phyloP scores from a whole-genome alignment of 1,140 invertebrate species.

The Pygmarrhopalites habei region DNA sequence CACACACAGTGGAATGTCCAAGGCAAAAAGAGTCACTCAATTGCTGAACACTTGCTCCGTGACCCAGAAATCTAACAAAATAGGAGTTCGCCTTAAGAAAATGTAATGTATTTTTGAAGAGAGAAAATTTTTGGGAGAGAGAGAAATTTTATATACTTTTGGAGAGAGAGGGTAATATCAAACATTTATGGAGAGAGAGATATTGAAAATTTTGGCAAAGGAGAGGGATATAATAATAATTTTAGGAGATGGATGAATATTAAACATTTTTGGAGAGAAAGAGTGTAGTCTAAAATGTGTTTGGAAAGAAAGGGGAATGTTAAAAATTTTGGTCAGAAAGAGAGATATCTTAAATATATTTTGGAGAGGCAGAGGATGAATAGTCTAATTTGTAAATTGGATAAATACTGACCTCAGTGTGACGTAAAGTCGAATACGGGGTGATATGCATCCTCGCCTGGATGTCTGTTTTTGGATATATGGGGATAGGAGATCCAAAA shows the following conservation, averaged over 20 bases:
- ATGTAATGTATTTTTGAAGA: neutral
- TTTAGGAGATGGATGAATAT: neutral
- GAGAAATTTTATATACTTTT: no score
- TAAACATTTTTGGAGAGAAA: no score
- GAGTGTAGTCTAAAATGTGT: no score
- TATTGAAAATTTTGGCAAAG: no score
- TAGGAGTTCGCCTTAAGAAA: neutral
- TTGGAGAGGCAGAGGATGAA: no score
- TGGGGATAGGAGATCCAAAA: neutral
- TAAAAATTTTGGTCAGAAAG: no score
- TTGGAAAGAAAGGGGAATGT: no score
- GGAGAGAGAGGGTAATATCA: no score
- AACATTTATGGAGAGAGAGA: neutral
- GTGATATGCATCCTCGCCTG: neutral
- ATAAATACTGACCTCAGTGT: neutral
- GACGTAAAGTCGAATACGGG: no score
- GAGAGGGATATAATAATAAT: neutral
- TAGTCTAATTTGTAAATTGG: no score
- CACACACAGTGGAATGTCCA: slow-evolving; percentile 2
- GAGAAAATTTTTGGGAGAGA: neutral
- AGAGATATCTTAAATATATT: no score
- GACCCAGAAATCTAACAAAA: slow-evolving; percentile 3
- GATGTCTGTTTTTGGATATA: neutral
- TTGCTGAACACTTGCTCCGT: neutral
- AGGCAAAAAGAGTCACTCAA: slow-evolving; percentile 3